Evolutionary conservation across 2,113 vertebrate genomes (phyloP).

Genomic region (Melanostigma gelatinosum): DNA sequence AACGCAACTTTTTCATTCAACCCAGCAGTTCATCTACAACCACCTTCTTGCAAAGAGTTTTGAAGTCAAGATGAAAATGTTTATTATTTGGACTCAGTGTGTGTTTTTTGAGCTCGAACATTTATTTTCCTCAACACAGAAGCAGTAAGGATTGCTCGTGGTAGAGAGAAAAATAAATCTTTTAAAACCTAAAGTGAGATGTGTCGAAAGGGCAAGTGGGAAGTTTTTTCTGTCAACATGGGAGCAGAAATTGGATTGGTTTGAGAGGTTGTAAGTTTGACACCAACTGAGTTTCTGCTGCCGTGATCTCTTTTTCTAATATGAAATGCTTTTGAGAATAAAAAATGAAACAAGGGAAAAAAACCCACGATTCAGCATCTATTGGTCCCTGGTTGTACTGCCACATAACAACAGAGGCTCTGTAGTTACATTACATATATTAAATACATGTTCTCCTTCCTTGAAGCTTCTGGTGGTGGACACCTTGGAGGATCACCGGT

Average conservation of each 20-base stretch:
- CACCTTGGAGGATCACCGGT: neutral
- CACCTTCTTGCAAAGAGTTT: neutral
- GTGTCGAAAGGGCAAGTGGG: constrained; percentile 10
- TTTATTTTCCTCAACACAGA: constrained; percentile 3
- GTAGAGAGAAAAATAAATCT: neutral
- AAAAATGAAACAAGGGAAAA: neutral
- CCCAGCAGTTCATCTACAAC: neutral
- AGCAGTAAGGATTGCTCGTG: neutral
- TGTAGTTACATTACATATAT: no score
- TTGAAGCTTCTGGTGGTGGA: neutral
- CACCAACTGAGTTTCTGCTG: neutral
- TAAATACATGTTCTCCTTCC: neutral
- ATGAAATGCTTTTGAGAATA: neutral
- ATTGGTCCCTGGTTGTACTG: neutral
- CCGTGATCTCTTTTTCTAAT: neutral
- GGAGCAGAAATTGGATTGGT: constrained; percentile 12
- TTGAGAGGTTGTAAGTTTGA: neutral
- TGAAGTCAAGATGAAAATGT: constrained; percentile 3
- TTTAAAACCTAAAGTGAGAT: constrained; percentile 23
- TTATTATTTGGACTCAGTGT: neutral
- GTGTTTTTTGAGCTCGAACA: constrained; percentile 2
- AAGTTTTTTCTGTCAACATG: constrained; percentile 4
- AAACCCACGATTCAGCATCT: neutral
- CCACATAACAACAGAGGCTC: neutral
- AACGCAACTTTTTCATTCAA: constrained; percentile 2